phyloP scores from a whole-genome alignment of 2,888 invertebrate genomes.

The Helobdella robusta region DNA sequence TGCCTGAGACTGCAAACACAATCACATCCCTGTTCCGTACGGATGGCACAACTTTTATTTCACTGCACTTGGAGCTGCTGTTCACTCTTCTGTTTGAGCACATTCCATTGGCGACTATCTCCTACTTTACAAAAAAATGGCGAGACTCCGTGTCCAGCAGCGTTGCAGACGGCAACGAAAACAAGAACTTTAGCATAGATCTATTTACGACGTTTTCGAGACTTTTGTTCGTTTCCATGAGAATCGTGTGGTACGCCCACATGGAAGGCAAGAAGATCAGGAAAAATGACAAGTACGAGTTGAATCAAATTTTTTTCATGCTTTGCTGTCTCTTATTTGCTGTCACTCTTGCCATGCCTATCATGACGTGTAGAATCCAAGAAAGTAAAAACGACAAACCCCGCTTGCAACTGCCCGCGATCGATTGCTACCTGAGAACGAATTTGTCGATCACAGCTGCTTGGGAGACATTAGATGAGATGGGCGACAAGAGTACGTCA shows the following conservation, averaged over 20 bases:
- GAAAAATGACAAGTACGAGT: conserved; percentile 29
- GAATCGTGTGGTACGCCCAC: conserved; percentile 32
- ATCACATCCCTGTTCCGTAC: conserved; percentile 24
- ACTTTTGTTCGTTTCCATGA: conserved; percentile 28
- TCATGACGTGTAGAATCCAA: too few relatives aligned
- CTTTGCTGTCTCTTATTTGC: conserved; percentile 29
- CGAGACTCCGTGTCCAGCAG: conserved; percentile 11
- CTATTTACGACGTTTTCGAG: conserved; percentile 9
- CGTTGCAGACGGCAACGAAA: neutral
- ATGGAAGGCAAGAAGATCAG: conserved; percentile 30
- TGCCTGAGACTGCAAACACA: conserved; percentile 29
- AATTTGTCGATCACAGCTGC: conserved; percentile 7
- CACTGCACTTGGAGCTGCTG: conserved; percentile 30
- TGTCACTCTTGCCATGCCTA: conserved; percentile 29
- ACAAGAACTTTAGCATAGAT: too few relatives aligned
- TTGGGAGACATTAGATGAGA: too few relatives aligned
- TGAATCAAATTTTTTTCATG: conserved; percentile 30
- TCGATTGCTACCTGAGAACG: neutral
- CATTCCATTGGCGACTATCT: conserved; percentile 29
- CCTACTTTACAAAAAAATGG: conserved; percentile 28
- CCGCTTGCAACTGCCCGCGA: neutral
- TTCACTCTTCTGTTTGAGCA: conserved; percentile 28
- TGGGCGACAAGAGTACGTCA: too few relatives aligned
- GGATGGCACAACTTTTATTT: conserved; percentile 25
- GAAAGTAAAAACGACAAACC: too few relatives aligned